Evolutionary conservation across 2,797 vertebrate genomes (phyloP).

Genomic region (Manis pentadactyla): DNA sequence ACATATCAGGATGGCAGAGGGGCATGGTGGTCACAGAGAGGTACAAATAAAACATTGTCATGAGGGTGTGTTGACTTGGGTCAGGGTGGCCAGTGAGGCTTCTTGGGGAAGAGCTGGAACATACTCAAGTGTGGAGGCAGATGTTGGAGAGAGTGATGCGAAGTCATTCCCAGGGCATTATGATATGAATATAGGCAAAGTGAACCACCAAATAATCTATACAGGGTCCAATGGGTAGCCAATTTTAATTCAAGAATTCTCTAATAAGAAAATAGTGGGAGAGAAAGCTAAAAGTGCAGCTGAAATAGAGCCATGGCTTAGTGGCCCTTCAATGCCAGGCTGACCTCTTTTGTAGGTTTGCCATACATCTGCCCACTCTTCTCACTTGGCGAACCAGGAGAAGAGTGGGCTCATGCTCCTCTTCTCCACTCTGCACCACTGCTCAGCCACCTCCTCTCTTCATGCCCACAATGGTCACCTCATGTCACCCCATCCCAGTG

Average conservation of each 20-base stretch:
- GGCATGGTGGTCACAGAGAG: background rate
- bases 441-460: background rate
- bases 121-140: background rate
- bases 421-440: background rate
- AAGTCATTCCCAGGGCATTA: background rate
- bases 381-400: background rate
- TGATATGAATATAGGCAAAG: background rate
- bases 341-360: background rate
- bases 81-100: background rate
- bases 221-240: fast-evolving
- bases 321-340: background rate
- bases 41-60: background rate
- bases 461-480: too few species aligned
- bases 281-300: background rate
- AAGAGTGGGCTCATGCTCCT: background rate
- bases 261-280: background rate
- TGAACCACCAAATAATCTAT: background rate
- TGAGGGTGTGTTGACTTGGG: background rate
- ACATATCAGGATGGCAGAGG: background rate
- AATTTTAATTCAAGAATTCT: background rate
- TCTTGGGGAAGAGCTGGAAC: background rate
- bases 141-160: background rate
- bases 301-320: background rate
- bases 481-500: background rate
- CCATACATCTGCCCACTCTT: background rate